Evolutionary conservation across 2,888 invertebrate genomes (phyloP), one percentile per base, ranked within the genome.

Genomic region (Nematopogon swammerdamellus): DNA sequence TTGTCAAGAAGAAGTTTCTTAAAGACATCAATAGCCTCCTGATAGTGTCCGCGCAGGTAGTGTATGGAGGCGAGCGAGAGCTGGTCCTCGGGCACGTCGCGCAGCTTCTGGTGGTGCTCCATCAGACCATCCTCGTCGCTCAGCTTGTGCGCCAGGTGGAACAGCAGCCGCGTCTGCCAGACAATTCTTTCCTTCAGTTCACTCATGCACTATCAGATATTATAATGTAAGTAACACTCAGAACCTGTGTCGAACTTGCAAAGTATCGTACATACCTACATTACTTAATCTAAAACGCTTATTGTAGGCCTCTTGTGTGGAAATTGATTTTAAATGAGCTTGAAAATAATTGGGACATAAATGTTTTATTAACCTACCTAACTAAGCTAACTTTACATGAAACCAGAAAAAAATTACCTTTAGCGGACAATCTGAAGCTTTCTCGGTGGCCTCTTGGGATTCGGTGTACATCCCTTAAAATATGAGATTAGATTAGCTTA

Each of bases 21-120:
- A 67, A 99, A 99, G 55, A 98, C 95, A 67, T 98, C 97, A 53
- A 98, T 97, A 45, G 99, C 97, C 68, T 99, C 98, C 67, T 97
- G 97, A 67, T 97, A 99, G 70, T 99, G 98, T 5, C 93, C 92
- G 49, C 97, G 83, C 50, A 98, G 81, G 65, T 96, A 99, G 67
- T 99, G 97, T 57, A 99, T 92, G 1, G 97, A 94, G 1, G 98
- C 98, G 49, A 98, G 71, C 59, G 95, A 94, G 42, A 99, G 82
- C 69, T 97, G 97, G 79, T 99, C 97, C 68, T 97, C 96, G 1
- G 95, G 84, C 6, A 91, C 85, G 62, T 95, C 95, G 50, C 92
- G 88, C 36, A 98, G 76, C 36, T 88, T 86, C 51, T 92, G 88
- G 68, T 96, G 94, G 52, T 91, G 86, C 42, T 86, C 84, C 86